These are phyloP conservation scores for Dryadula phaetusa DNA, from an alignment of 2,888 invertebrate genomes.

Conservation along the genomic window DNA sequence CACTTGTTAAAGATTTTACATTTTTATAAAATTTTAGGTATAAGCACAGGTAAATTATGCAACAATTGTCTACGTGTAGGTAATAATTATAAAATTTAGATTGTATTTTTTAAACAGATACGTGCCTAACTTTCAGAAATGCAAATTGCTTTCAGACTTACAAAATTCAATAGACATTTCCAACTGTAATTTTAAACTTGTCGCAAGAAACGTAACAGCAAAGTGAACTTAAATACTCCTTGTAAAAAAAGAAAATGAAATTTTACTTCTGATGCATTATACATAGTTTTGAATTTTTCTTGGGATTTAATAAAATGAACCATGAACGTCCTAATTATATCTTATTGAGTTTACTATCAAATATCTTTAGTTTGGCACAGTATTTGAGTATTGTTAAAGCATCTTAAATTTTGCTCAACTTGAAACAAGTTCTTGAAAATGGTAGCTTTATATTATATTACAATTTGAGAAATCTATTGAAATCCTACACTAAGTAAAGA, in stretches of 20 bases:
- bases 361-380: neutral
- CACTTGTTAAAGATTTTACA: no score
- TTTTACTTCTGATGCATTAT: neutral
- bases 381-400: neutral
- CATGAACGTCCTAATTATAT: neutral
- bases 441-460: neutral
- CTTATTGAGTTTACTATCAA: neutral
- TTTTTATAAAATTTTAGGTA: no score
- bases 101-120: neutral
- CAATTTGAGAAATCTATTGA: neutral
- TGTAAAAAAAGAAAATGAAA: neutral
- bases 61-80: no score
- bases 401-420: neutral
- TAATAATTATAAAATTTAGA: neutral
- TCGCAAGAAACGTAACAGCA: neutral
- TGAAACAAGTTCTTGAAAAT: neutral
- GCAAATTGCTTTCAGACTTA: neutral
- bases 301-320: neutral
- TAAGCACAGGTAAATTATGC: no score
- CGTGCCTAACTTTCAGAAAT: neutral
- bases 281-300: neutral
- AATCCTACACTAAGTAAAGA: neutral
- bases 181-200: constrained; percentile 5
- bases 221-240: neutral
- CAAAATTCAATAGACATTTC: constrained; percentile 5